These are phyloP conservation scores for Takifugu ocellatus DNA, from an alignment of 2,797 vertebrate species.

Conservation along the genomic window DNA sequence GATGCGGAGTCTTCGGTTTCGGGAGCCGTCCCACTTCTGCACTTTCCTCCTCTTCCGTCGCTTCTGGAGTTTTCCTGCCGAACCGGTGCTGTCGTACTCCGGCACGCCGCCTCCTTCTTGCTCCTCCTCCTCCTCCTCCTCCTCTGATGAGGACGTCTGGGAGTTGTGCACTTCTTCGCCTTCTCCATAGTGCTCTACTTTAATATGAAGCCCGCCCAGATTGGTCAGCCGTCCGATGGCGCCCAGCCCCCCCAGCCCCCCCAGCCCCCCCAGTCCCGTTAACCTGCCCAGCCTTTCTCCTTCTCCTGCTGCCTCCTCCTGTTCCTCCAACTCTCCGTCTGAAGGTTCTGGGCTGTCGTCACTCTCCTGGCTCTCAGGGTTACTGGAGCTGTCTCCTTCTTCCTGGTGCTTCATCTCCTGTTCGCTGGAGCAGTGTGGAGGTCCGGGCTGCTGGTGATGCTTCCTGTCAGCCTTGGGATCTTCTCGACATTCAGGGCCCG, in stretches of 20 bases:
- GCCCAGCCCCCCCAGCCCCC: constrained; percentile 74
- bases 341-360: constrained; percentile 95
- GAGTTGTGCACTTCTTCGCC: constrained; percentile 87
- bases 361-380: constrained; percentile 95
- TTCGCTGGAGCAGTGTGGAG: constrained; percentile 78
- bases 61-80: constrained; percentile 84
- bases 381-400: constrained; percentile 93
- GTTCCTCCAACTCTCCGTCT: constrained; percentile 86
- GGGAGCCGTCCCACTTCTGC: constrained; percentile 83
- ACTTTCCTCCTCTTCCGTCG: constrained; percentile 95
- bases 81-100: constrained; percentile 80
- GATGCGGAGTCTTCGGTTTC: constrained; percentile 74
- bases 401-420: constrained; percentile 92
- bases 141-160: constrained; percentile 79
- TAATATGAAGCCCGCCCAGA: constrained; percentile 93
- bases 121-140: constrained; percentile 63
- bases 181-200: constrained; percentile 94
- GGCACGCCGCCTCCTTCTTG: constrained; percentile 58
- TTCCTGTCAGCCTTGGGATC: constrained; percentile 89
- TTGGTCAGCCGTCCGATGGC: constrained; percentile 79
- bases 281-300: constrained; percentile 68
- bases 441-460: constrained; percentile 82
- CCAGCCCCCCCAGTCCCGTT: constrained; percentile 72
- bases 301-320: constrained; percentile 77
- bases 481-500: constrained; percentile 87